A percentile compares a stretch with the other conserved stretches of the same genome.
Conservation (phyloP, 2,888 invertebrate genomes). For the Pycnomerus fuliginosus region DNA sequence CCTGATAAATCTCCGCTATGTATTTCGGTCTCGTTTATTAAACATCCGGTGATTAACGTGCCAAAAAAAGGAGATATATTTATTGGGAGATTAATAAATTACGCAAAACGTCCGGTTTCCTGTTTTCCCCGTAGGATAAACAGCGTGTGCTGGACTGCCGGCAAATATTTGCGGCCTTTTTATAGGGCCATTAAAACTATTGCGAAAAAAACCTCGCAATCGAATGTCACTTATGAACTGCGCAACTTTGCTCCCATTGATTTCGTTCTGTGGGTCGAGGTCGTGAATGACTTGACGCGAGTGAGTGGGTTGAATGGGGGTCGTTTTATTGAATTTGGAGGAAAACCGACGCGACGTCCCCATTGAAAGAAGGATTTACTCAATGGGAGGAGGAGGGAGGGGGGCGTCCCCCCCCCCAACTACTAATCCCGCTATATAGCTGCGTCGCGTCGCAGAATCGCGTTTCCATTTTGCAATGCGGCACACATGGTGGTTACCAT, state of each 20-base stretch:
- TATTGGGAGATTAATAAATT: slow-evolving; percentile 22
- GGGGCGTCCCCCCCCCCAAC: not conserved
- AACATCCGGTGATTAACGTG: slow-evolving; percentile 20
- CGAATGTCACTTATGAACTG: slow-evolving; percentile 20
- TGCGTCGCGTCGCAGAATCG: slow-evolving; percentile 1
- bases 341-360: slow-evolving; percentile 5
- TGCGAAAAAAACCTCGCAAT: too few species aligned
- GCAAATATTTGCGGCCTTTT: slow-evolving; percentile 12
- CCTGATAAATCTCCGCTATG: slow-evolving; percentile 8
- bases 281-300: slow-evolving; percentile 11
- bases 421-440: not conserved
- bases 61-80: slow-evolving; percentile 12
- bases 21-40: slow-evolving; percentile 19
- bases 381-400: not conserved
- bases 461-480: too few species aligned
- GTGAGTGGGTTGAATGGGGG: slow-evolving; percentile 17
- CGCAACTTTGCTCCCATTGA: slow-evolving; percentile 23
- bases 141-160: not conserved
- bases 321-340: slow-evolving; percentile 16
- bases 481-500: slow-evolving; percentile 3
- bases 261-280: slow-evolving; percentile 19
- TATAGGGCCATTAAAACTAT: too few species aligned
- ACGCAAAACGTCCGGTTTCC: slow-evolving; percentile 25
- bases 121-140: slow-evolving; percentile 12
- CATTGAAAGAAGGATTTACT: slow-evolving; percentile 1